Evolutionary conservation across 64 coral and sea anemone genomes (phyloP), one percentile per base, ranked within the genome.

Genomic region (Platygyra sinensis): DNA sequence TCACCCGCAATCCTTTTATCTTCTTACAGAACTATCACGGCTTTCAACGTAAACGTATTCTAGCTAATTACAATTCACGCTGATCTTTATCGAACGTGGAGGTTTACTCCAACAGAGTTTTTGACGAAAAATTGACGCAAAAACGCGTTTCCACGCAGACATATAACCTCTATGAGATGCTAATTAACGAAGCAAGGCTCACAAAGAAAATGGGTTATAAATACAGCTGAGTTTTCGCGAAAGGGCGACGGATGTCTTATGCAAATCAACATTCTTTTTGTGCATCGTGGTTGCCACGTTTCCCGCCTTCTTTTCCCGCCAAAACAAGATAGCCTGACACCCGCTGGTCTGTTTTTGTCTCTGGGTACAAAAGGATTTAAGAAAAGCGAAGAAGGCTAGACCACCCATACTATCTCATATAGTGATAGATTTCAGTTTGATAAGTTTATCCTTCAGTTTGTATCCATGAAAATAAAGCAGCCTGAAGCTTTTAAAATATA

Each of bases 291-390:
- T 85, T 85, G 81, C 81, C 62, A 69, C 36, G 62, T 85, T 69
- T 85, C 59, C 80, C 60, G 80, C 60, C 30, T 62, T 31, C 30
- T 20, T 82, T 64, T 82, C 81, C 81, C 81, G 81, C 81, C 81
- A 85, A 85, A 85, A 71, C 81, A 51, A 24, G 60, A 72, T 0
- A 30, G 22, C n/a, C 28, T 19, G 60, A 71, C 33, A 69, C 81
- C 81, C 51, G 62, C 63, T 50, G 62, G 30, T 69, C 46, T 25
- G 63, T 25, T 67, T 19, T 20, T 24, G 65, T 69, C n/a, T 69
- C n/a, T 69, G 22, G 7, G n/a, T 27, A 69, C 20, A 69, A 69
- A 69, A 27, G 25, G 65, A n/a, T 69, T 69, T 25, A 25, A 10
- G 42, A 46, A 69, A 69, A 25, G 10, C 10, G n/a, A 2, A 7